Evolutionary conservation across 2,888 invertebrate genomes (phyloP), one percentile per base, ranked within the genome.

Genomic region (Microctonus aethiopoides): DNA sequence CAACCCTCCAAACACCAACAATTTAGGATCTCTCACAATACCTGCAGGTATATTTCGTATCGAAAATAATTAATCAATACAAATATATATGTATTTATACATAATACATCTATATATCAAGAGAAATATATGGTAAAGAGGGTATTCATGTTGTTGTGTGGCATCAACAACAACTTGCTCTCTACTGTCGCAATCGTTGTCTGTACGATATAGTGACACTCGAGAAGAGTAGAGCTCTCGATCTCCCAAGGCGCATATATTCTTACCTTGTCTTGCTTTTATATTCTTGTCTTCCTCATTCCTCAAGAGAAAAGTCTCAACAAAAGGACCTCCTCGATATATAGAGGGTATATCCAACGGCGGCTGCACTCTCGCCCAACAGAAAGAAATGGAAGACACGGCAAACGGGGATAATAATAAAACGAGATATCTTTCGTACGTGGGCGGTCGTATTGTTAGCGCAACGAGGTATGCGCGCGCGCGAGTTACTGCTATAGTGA

Each of bases 381-480:
- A 74, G 70, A 51, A 51, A 72, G 59, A 70, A 70, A 52, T 63
- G 69, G 70, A 52, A 67, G 67, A 46, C 46, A 69, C 66, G 61
- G 66, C 68, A 72, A 73, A 70, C 73, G 75, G 72, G 81, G 80
- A 84, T 83, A 84, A 84, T 83, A 84, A 84, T 84, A 82, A 84
- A 82, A 84, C 82, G 82, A 84, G 83, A 84, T 84, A 83, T 82
- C 83, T 81, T 81, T 46, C 54, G 82, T 81, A 83, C 81, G 84
- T 84, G 84, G 84, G 84, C 84, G 84, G 84, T 84, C 84, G 84
- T 84, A 84, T 84, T 84, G 84, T 84, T 84, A 84, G 83, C 81
- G 83, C 84, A 84, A 84, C 82, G 82, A 84, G 83, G 81, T 81
- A 83, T 84, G 81, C 81, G 77, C 71, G 71, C 70, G 70, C 68